Base-by-base conservation (phyloP, 2,113 vertebrate genomes). In the Prochilodus magdalenae region DNA sequence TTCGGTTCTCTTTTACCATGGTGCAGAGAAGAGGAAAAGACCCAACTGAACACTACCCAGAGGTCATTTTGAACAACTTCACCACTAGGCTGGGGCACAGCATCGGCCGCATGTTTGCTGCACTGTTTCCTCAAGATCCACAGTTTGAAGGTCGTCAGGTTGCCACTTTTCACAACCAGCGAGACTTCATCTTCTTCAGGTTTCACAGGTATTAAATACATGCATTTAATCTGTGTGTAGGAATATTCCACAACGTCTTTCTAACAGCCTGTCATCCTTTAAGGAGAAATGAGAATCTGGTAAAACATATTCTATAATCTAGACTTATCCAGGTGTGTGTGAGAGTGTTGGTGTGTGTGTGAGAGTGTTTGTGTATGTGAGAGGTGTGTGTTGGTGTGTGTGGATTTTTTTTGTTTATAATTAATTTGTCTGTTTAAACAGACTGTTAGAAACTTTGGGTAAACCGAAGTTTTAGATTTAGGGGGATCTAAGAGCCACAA, bases 51-150 rank as follows among this genome's bases (percentile, higher is more conserved):
- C 98, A 99, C 1, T 44, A 26, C 18, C 97, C 98, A 13, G 98
- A 99, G 88, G 94, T 99, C 85, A 99, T 99, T 84, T 91, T 99
- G 47, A 99, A 99, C 77, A 98, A 99, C 63, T 99, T 99, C 90
- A 94, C 93, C 73, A 99, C 98, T 0, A 95, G 97, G 11, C 94
- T 99, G 0, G 98, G 98, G 30, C 98, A 99, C 88, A 95, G 90
- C 71, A 47, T 99, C 13, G 98, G 97, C 49, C 96, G 98, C 10
- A 91, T 98, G 93, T 94, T 99, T 40, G 98, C 98, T 0, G 96
- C 96, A 24, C 95, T 99, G 29, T 99, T 98, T 83, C 97, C 98
- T 18, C 97, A 99, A 0, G 92, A 97, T 75, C 98, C 98, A 26
- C 95, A 99, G 59, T 99, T 99, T 88, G 89, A 95, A 53, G 98